Base-by-base conservation (phyloP, 2,113 vertebrate species). In the Albula goreensis region DNA sequence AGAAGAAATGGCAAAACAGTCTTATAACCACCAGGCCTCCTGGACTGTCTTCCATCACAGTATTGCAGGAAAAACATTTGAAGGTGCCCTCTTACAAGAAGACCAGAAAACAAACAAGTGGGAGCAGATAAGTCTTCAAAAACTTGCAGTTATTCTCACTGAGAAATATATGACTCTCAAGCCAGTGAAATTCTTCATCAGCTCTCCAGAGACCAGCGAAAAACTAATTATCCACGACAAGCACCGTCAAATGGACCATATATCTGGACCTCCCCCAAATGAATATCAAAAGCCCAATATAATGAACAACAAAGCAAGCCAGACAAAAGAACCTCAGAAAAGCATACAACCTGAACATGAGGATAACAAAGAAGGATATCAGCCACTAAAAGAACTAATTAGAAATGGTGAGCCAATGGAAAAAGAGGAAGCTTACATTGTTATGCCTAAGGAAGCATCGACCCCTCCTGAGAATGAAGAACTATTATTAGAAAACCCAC, bases 141-240 rank as follows among this genome's bases (percentile, higher is more conserved):
- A 80, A 41, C 31, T 86, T 78, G 56, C 78, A 57, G 82, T 89
- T 70, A 86, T 77, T 79, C 82, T 86, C 85, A 88, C 83, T 31
- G 86, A 80, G 11, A 87, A 19, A 81, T 74, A 50, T 85, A 1
- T 80, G 0, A 60, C 66, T 5, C n/a, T 86, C 10, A 17, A 19
- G 48, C 81, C 41, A 52, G 77, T 85, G 51, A 77, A 5, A 15
- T 74, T 56, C 9, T 49, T 85, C 63, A 31, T 50, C 15, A 56
- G 77, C 19, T 74, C 5, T 31, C 50, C 13, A 50, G 80, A 57
- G 78, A n/a, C 17, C 19, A 19, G n/a, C 60, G 57, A n/a, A 84
- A 22, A 80, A 0, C 66, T 2, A 78, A 10, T n/a, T 31, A 74
- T 74, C n/a, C 70, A 31, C 22, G n/a, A 31, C 10, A 74, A n/a